phyloP scores from a whole-genome alignment of 2,113 vertebrate species.

The Leuciscus idus region DNA sequence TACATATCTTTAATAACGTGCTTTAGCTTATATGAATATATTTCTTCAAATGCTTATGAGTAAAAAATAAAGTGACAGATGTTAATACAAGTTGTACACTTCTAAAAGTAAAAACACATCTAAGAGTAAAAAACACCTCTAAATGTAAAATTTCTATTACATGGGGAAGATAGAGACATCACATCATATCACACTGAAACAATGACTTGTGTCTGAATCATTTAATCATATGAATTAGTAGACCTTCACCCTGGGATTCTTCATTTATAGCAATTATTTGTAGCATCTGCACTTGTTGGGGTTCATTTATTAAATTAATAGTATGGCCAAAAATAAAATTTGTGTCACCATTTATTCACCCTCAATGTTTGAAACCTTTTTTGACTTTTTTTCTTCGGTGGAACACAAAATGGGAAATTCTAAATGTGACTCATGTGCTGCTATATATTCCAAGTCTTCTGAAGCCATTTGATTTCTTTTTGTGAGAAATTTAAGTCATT shows the following conservation, averaged over 20 bases:
- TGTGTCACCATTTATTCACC: background rate
- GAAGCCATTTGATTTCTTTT: background rate
- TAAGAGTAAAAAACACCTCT: too few species aligned
- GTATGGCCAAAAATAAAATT: background rate
- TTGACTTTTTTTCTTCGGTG: background rate
- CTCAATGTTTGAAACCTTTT: background rate
- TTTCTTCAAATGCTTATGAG: too few species aligned
- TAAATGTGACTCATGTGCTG: background rate
- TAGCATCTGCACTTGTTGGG: constrained; percentile 49
- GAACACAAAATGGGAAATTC: background rate
- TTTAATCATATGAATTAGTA: constrained; percentile 77
- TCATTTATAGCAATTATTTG: constrained; percentile 68
- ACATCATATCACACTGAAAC: constrained; percentile 71
- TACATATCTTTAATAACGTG: too few species aligned
- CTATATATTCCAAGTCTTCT: background rate
- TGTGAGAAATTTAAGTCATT: background rate
- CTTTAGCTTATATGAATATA: too few species aligned
- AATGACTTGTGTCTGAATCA: constrained; percentile 72
- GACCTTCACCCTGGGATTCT: constrained; percentile 60
- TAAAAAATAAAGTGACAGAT: too few species aligned
- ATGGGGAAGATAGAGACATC: constrained; percentile 71
- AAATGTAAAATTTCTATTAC: too few species aligned
- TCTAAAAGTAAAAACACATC: too few species aligned
- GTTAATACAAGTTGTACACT: too few species aligned
- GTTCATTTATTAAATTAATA: constrained; percentile 19